These are phyloP conservation scores for Daphoenositta chrysoptera DNA, from an alignment of 2,113 vertebrate species.

Conservation along the genomic window DNA sequence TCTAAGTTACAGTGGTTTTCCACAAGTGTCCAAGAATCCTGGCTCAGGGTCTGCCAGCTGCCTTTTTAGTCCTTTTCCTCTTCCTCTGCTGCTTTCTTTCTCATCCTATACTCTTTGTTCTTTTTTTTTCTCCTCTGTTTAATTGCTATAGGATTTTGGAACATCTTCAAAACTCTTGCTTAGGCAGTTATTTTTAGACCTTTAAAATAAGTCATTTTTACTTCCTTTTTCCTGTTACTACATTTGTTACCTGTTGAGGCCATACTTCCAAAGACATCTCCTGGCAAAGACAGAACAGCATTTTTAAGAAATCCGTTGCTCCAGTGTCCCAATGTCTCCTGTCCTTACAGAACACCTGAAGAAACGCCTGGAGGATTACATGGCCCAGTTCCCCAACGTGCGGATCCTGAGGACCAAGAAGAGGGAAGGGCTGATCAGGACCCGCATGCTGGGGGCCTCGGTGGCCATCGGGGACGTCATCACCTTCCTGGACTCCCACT, in stretches of 20 bases:
- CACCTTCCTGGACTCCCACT: slow-evolving; percentile 97
- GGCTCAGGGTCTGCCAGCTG: neutral
- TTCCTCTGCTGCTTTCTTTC: neutral
- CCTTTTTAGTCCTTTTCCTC: neutral
- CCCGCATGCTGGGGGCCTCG: slow-evolving; percentile 88
- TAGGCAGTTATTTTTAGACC: neutral
- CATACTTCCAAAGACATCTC: neutral
- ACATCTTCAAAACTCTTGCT: neutral
- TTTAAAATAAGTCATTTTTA: neutral
- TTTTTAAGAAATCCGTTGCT: neutral
- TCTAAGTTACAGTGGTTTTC: neutral
- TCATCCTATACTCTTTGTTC: neutral
- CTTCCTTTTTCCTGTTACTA: neutral
- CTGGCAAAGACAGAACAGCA: neutral
- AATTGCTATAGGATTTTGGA: neutral
- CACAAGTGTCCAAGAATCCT: neutral
- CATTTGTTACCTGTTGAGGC: neutral
- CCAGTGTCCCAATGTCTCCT: neutral
- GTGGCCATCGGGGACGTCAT: slow-evolving; percentile 88
- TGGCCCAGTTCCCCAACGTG: slow-evolving; percentile 87
- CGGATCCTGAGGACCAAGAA: slow-evolving; percentile 91
- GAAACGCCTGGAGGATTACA: slow-evolving; percentile 88
- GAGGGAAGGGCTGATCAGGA: slow-evolving; percentile 92
- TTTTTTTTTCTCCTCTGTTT: neutral
- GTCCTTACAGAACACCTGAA: slow-evolving; percentile 83